These are phyloP conservation scores for Acleris cristana DNA, from an alignment of 2,888 invertebrate species.

Conservation along the genomic window DNA sequence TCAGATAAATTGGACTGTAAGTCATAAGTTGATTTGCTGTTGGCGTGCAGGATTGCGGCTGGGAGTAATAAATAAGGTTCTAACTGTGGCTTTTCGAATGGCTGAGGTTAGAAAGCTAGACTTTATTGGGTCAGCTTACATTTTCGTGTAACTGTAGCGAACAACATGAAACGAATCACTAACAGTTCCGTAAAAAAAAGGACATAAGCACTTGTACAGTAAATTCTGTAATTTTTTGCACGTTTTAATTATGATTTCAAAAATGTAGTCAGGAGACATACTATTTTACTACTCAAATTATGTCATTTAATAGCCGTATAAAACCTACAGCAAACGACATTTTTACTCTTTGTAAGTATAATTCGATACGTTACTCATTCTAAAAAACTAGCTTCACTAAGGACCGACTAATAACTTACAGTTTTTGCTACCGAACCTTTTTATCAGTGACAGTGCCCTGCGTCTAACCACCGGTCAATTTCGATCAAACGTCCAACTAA, in stretches of 20 bases:
- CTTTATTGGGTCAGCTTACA: conserved; percentile 1
- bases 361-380: too few species aligned
- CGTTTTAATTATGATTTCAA: too few species aligned
- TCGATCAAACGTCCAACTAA: conserved; percentile 4
- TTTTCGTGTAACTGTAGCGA: neutral
- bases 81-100: conserved; percentile 27
- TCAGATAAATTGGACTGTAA: conserved; percentile 58
- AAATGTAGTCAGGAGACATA: too few species aligned
- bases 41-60: conserved; percentile 42
- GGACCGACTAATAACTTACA: neutral
- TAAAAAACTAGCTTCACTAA: neutral
- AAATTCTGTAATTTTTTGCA: too few species aligned
- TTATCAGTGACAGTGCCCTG: neutral
- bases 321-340: too few species aligned
- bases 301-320: too few species aligned
- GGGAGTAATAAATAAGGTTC: conserved; percentile 22
- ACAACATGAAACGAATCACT: too few species aligned
- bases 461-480: neutral
- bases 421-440: neutral
- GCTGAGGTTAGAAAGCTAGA: conserved; percentile 18
- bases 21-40: conserved; percentile 58
- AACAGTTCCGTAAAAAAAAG: too few species aligned
- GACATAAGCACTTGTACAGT: too few species aligned
- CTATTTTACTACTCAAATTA: too few species aligned
- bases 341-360: too few species aligned